phyloP scores from a whole-genome alignment of 2,113 vertebrate species.

The Petromus typicus region DNA sequence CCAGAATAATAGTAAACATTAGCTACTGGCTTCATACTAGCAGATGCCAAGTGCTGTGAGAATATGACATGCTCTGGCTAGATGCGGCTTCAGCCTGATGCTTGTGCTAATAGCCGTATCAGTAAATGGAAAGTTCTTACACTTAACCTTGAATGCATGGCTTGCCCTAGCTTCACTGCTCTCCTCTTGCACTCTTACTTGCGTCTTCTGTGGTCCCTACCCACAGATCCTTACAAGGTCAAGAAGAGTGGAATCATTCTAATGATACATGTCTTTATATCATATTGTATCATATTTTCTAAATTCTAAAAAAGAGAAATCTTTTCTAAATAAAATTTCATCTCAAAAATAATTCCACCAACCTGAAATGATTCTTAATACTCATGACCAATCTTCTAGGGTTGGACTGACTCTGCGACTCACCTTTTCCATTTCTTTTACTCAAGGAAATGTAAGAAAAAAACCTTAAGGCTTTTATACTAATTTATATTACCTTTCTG shows the following conservation, averaged over 20 bases:
- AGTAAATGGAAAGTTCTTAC: not conserved
- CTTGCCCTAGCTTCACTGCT: not conserved
- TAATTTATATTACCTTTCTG: not conserved
- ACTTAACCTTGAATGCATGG: not conserved
- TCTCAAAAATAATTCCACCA: not conserved
- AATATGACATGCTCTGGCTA: not conserved
- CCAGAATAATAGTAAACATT: not conserved
- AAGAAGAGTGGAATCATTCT: not conserved
- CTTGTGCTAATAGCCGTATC: not conserved
- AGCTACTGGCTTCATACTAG: accelerated
- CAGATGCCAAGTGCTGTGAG: not conserved
- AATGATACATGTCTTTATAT: not conserved
- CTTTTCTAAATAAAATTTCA: not conserved
- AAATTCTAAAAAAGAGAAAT: conserved; percentile 34
- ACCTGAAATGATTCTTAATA: not conserved
- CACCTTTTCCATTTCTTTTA: not conserved
- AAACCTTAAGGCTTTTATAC: not conserved
- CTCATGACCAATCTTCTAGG: not conserved
- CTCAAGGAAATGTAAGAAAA: not conserved
- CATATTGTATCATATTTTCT: not conserved
- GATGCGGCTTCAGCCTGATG: accelerated
- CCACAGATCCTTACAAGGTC: not conserved
- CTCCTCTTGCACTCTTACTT: not conserved
- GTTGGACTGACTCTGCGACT: not conserved
- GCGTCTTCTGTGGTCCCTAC: not conserved